Evolutionary conservation across 2,888 invertebrate genomes (phyloP), one percentile per base, ranked within the genome.

Genomic region (Cephus nigrinus): DNA sequence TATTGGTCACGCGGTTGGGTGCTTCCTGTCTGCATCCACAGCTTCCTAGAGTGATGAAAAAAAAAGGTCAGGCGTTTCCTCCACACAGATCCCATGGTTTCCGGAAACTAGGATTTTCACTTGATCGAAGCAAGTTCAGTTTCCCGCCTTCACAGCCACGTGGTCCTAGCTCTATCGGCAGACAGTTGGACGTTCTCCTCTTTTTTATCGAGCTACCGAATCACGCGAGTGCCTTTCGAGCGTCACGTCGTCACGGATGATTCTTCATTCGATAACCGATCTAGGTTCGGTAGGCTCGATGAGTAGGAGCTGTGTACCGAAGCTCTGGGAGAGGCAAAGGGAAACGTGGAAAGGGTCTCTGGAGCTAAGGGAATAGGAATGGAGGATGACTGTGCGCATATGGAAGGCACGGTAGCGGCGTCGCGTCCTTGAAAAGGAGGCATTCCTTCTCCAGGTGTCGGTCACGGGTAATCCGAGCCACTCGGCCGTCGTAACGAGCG

Each of bases 401-500:
- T 86, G 12, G 12, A 55, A 55, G 15, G 55, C 23, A 55, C 55
- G 23, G 55, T 55, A 55, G 55, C 55, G 55, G 81, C 83, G 85
- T 83, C 86, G 84, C 85, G 85, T 86, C 88, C 88, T 88, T 87
- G 86, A 86, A 82, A 72, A 79, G 82, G 82, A 85, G 80, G 86
- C 84, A 82, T 86, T 85, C 86, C 55, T 55, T 55, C 85, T 86
- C 85, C 89, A 87, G 88, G 87, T 90, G 88, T 89, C 86, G 89
- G 90, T 91, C 90, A 90, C 89, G 90, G 87, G 84, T 87, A 85
- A 91, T 88, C 87, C 85, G 83, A 84, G 78, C 85, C 83, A 86
- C 86, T 86, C 85, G 84, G 79, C 79, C 82, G 81, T 82, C 81
- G 85, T 90, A 90, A 91, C 88, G 86, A 90, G 89, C 89, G 89